A percentile compares a stretch with the other conserved stretches of the same genome.
These are phyloP conservation scores for Reinhardtius hippoglossoides DNA, from an alignment of 2,113 vertebrate species.

Conservation along the genomic window DNA sequence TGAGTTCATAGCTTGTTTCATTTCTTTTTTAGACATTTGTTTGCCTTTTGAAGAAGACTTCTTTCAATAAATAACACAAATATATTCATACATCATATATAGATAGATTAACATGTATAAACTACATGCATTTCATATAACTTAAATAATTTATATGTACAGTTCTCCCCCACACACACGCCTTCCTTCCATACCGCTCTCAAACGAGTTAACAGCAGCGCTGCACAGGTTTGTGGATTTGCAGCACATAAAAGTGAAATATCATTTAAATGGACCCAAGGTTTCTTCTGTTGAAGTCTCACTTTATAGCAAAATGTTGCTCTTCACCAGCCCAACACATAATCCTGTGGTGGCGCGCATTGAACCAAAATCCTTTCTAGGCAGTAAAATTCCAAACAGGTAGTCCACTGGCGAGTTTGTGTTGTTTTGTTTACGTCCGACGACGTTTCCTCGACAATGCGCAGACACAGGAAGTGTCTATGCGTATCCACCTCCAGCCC, in stretches of 20 bases:
- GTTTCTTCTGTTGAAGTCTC: constrained; percentile 46
- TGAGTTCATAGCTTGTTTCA: constrained; percentile 67
- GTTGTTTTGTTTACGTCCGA: constrained; percentile 83
- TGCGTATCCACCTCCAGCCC: constrained; percentile 97
- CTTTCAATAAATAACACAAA: constrained; percentile 98
- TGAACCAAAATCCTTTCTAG: constrained; percentile 39
- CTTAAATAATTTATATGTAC: constrained; percentile 99
- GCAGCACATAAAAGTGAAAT: constrained; percentile 59
- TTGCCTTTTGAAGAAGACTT: constrained; percentile 72
- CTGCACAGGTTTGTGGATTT: constrained; percentile 31
- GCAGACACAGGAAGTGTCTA: constrained; percentile 97
- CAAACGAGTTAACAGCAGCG: constrained; percentile 33
- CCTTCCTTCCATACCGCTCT: constrained; percentile 27
- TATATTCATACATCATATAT: constrained; percentile 84
- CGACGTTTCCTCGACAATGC: constrained; percentile 94
- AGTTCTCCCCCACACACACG: constrained; percentile 46
- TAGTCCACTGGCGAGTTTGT: constrained; percentile 37
- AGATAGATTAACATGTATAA: constrained; percentile 94
- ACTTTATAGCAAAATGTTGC: constrained; percentile 23
- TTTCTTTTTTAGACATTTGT: constrained; percentile 75
- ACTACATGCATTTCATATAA: constrained; percentile 99
- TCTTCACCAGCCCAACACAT: constrained; percentile 5
- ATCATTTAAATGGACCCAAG: constrained; percentile 55
- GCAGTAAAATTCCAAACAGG: constrained; percentile 51
- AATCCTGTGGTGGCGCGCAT: constrained; percentile 31